Evolutionary conservation across 1,140 invertebrate species (phyloP), one percentile per base, ranked within the genome.

Genomic region (Drosophila nigromelanica): DNA sequence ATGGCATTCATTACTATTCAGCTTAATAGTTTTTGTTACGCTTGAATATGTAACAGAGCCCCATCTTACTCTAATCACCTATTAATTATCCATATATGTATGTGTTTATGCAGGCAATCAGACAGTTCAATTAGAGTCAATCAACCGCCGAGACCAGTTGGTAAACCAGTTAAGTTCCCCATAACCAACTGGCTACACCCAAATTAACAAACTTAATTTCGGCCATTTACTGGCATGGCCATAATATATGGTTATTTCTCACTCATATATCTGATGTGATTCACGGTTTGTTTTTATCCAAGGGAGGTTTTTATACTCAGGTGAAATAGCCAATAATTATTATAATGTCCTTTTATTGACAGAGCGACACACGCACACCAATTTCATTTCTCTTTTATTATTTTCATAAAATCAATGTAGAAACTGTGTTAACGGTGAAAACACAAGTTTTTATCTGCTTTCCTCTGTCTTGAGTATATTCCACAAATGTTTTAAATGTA

Each of bases 81-180:
- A 33, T 68, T 48, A 52, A 60, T 72, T 35, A 39, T n/a, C n/a
- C n/a, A 39, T 21, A 12, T 35, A 33, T 35, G 5, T 14, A n/a
- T 62, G 42, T 54, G 47, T 50, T 73, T 40, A 54, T 54, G 14
- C 10, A 60, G 30, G 5, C 33, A 62, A 73, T 69, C 56, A 62
- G 18, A 10, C 33, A 24, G 58, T 63, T 74, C 58, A 61, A 74
- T 74, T 74, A 42, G 11, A 51, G 21, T 45, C 67, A 58, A 54
- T 74, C 52, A 51, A 42, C 12, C 42, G 52, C 10, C 10, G 33
- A 1, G 33, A 35, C 33, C 33, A 27, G 24, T 11, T 45, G n/a
- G 14, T 39, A 37, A 73, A 61, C 40, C 35, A 11, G 37, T 43
- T 43, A 37, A 14, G 18, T 56, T 37, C 27, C 18, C 18, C 15